Evolutionary conservation across 2,113 vertebrate genomes (phyloP).

Genomic region (Parotia lawesii): DNA sequence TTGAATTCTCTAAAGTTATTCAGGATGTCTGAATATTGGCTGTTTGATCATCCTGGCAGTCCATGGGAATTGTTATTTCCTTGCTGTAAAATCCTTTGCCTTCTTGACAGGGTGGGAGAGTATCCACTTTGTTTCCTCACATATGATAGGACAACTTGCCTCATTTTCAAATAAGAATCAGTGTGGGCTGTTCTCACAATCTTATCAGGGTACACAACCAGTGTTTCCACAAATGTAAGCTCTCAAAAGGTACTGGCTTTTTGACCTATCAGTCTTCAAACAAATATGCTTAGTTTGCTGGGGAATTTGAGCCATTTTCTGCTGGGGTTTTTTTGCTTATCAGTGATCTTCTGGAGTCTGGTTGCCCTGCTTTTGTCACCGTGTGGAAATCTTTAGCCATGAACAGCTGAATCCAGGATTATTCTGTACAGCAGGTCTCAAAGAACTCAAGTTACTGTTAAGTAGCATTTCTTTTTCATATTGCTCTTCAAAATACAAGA

Average conservation of each 20-base stretch:
- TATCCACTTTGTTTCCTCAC: neutral
- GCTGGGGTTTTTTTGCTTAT: neutral
- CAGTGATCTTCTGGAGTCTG: neutral
- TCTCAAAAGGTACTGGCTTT: neutral
- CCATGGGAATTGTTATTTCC: neutral
- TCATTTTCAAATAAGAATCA: neutral
- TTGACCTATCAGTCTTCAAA: neutral
- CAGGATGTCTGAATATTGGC: neutral
- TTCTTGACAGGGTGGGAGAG: neutral
- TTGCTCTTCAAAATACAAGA: neutral
- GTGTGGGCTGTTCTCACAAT: neutral
- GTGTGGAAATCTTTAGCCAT: neutral
- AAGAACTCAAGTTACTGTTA: neutral
- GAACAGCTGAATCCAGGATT: neutral
- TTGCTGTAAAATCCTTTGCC: neutral
- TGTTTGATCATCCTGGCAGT: neutral
- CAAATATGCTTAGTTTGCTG: neutral
- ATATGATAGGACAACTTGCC: neutral
- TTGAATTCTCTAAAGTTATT: neutral
- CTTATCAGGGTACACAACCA: neutral
- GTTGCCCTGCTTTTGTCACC: neutral
- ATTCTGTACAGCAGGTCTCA: neutral
- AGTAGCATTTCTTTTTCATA: neutral
- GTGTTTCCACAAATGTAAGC: neutral
- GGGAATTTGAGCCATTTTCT: neutral